Percentiles rank a stretch among this genome's conserved stretches.
These are phyloP conservation scores for Channa maculata DNA, from an alignment of 2,113 vertebrate genomes.

Conservation along the genomic window DNA sequence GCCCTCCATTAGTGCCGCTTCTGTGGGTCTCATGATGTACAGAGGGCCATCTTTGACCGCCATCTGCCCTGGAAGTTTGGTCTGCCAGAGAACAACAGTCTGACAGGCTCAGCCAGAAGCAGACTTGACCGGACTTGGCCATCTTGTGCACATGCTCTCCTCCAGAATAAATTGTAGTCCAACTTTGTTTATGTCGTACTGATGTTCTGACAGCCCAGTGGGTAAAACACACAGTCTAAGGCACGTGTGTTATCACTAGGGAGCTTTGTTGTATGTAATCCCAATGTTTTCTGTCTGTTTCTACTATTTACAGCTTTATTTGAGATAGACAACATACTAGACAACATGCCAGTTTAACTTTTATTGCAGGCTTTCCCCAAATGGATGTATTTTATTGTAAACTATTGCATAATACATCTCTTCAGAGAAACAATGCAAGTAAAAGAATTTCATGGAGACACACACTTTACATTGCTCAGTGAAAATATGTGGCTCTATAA, in stretches of 20 bases:
- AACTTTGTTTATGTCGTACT: background rate
- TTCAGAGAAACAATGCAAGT: too few species aligned
- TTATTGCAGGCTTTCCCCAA: too few species aligned
- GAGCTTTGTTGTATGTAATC: too few species aligned
- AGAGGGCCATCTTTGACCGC: slow-evolving; percentile 56
- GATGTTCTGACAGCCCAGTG: background rate
- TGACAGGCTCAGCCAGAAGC: slow-evolving; percentile 15
- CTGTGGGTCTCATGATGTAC: slow-evolving; percentile 55
- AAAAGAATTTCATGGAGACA: too few species aligned
- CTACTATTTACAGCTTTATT: background rate
- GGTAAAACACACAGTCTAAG: too few species aligned
- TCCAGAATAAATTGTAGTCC: background rate
- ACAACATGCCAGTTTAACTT: too few species aligned
- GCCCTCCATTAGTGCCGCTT: slow-evolving; percentile 69
- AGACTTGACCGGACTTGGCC: slow-evolving; percentile 8
- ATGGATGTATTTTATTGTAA: too few species aligned
- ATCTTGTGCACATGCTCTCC: background rate
- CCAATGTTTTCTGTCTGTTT: background rate
- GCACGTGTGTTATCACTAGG: too few species aligned
- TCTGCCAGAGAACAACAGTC: slow-evolving; percentile 23
- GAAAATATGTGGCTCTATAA: too few species aligned
- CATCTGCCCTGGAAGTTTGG: slow-evolving; percentile 66
- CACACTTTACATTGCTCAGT: too few species aligned
- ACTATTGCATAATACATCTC: too few species aligned
- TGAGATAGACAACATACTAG: too few species aligned